A percentile compares a stretch with the other conserved stretches of the same genome.
Evolutionary conservation across 2,113 vertebrate species (phyloP).

Genomic region (Tupaia chinensis): DNA sequence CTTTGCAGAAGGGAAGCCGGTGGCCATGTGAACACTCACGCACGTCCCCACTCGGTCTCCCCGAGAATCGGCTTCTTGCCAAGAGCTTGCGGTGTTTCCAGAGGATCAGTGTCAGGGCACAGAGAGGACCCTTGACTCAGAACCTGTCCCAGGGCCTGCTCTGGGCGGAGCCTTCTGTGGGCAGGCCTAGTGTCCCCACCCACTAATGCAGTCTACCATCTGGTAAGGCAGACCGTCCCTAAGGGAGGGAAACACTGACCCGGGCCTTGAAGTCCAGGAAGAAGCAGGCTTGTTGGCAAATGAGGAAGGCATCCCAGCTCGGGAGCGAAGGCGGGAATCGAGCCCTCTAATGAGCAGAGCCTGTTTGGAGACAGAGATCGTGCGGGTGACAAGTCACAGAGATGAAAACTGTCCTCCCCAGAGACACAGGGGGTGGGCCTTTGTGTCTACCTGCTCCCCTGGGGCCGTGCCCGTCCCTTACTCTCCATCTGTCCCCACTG

Average conservation of each 20-base stretch:
- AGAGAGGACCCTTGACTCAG: not conserved
- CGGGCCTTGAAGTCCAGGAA: not conserved
- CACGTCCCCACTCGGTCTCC: not conserved
- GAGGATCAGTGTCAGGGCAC: not conserved
- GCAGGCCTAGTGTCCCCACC: not conserved
- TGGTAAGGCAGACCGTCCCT: not conserved
- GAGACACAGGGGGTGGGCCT: not conserved
- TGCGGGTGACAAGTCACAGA: slow-evolving; percentile 16
- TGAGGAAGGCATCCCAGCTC: not conserved
- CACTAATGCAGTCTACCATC: not conserved
- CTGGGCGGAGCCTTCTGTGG: not conserved
- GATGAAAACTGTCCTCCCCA: slow-evolving; percentile 1
- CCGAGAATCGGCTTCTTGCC: not conserved
- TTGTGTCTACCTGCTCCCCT: not conserved
- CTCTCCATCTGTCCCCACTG: not conserved
- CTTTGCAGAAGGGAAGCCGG: not conserved
- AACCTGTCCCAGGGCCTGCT: not conserved
- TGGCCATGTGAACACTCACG: not conserved
- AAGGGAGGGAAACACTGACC: not conserved
- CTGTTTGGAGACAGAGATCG: not conserved
- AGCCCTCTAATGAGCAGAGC: not conserved
- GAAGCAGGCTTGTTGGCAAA: not conserved
- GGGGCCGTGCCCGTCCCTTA: not conserved
- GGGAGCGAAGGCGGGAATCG: not conserved
- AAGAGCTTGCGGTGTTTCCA: not conserved